phyloP scores from a whole-genome alignment of 2,797 vertebrate species.

The Pteropus rufus region DNA sequence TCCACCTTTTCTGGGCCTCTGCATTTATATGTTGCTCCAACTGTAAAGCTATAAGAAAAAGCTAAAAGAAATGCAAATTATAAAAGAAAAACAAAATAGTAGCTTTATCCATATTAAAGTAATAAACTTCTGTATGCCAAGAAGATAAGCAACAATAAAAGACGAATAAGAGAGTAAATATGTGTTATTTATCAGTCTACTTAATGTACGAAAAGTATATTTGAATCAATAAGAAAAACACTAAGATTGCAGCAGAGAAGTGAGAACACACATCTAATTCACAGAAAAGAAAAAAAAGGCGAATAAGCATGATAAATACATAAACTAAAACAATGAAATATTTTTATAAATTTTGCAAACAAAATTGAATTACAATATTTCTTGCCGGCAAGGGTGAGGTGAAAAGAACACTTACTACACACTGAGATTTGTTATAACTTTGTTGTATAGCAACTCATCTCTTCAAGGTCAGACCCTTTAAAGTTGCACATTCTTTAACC shows the following conservation, averaged over 20 bases:
- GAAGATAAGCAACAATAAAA: neutral
- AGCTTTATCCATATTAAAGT: neutral
- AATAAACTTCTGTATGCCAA: neutral
- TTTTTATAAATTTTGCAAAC: neutral
- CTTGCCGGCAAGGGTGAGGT: neutral
- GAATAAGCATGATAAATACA: neutral
- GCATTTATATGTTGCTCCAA: neutral
- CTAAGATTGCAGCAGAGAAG: neutral
- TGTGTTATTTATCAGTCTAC: neutral
- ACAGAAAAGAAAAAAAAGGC: neutral
- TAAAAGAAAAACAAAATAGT: neutral
- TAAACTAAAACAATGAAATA: neutral
- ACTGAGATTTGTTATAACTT: neutral
- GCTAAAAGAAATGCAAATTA: neutral
- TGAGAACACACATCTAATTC: neutral
- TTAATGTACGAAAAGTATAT: neutral
- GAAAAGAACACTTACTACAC: neutral
- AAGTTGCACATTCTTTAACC: neutral
- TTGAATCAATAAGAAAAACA: neutral
- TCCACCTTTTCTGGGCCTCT: neutral
- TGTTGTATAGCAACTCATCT: neutral
- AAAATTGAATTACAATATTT: neutral
- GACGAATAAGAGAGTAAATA: neutral
- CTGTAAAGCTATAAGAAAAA: neutral
- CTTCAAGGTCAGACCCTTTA: neutral